These are phyloP conservation scores for Caradrina kadenii DNA, from an alignment of 2,888 invertebrate species.

Conservation along the genomic window DNA sequence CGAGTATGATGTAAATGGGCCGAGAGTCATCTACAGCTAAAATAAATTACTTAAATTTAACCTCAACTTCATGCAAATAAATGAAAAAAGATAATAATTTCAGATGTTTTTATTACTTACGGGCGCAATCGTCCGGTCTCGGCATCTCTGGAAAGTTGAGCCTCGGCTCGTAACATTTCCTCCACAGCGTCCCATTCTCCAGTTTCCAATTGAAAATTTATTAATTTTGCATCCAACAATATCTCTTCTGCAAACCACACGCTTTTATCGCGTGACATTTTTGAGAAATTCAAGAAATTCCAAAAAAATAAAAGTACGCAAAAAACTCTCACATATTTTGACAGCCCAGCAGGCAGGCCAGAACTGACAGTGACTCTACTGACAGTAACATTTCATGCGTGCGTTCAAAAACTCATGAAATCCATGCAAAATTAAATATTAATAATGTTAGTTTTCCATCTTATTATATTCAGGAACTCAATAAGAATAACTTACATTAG, in stretches of 20 bases:
- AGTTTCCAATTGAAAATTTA: conserved; percentile 87
- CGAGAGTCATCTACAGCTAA: background rate
- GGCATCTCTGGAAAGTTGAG: conserved; percentile 86
- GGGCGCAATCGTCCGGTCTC: conserved; percentile 88
- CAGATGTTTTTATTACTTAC: conserved; percentile 71
- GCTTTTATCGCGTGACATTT: conserved; percentile 89
- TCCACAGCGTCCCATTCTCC: conserved; percentile 90
- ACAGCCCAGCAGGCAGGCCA: conserved; percentile 29
- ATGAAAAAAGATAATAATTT: background rate
- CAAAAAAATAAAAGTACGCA: conserved; percentile 47
- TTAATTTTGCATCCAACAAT: conserved; percentile 87
- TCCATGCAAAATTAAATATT: too few relatives aligned
- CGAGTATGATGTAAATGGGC: background rate
- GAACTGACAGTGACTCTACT: conserved; percentile 4
- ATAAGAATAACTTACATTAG: too few relatives aligned
- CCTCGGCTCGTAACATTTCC: conserved; percentile 88
- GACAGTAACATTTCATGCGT: background rate
- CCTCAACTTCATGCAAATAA: background rate
- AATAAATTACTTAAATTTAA: background rate
- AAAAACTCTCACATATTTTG: conserved; percentile 57
- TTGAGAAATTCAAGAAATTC: conserved; percentile 55
- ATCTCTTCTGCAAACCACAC: conserved; percentile 90
- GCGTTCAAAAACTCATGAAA: conserved; percentile 2
- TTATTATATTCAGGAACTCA: too few relatives aligned
- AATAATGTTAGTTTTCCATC: background rate